Evolutionary conservation across 2,797 vertebrate genomes (phyloP).

Genomic region (Chelon labrosus): DNA sequence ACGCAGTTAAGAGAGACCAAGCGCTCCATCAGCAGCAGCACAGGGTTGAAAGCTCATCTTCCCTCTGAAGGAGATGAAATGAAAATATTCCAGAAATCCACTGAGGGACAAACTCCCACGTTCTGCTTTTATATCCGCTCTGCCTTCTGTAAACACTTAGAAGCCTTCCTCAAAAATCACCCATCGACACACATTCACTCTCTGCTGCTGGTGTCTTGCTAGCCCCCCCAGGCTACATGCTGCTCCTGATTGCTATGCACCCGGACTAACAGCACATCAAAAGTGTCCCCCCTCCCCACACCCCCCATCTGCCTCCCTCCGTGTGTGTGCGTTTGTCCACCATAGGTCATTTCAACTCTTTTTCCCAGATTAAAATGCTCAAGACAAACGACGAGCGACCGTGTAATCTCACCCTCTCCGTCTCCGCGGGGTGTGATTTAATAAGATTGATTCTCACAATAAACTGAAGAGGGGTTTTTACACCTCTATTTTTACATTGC

Average conservation of each 20-base stretch:
- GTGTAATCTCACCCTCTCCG: conserved; percentile 38
- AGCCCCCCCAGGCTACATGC: conserved; percentile 71
- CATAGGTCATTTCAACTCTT: conserved; percentile 53
- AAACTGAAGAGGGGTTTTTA: conserved; percentile 47
- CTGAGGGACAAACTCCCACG: conserved; percentile 73
- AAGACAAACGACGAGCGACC: conserved; percentile 57
- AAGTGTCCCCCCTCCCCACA: conserved; percentile 51
- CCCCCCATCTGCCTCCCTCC: neutral
- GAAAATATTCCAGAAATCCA: conserved; percentile 71
- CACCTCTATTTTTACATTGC: conserved; percentile 36
- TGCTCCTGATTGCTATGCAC: conserved; percentile 63
- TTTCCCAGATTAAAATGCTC: conserved; percentile 62
- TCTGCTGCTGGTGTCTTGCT: conserved; percentile 50
- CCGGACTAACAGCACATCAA: conserved; percentile 66
- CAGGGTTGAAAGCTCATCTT: conserved; percentile 64
- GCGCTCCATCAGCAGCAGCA: conserved; percentile 49
- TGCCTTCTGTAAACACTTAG: conserved; percentile 72
- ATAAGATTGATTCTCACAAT: conserved; percentile 64
- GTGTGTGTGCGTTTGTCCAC: conserved; percentile 31
- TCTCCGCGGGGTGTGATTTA: conserved; percentile 60
- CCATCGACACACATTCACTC: conserved; percentile 62
- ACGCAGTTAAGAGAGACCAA: conserved; percentile 59
- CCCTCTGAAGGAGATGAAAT: conserved; percentile 71
- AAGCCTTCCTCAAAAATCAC: conserved; percentile 69
- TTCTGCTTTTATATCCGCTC: conserved; percentile 69